phyloP scores from a whole-genome alignment of 2,113 vertebrate genomes.

The Scophthalmus maximus region DNA sequence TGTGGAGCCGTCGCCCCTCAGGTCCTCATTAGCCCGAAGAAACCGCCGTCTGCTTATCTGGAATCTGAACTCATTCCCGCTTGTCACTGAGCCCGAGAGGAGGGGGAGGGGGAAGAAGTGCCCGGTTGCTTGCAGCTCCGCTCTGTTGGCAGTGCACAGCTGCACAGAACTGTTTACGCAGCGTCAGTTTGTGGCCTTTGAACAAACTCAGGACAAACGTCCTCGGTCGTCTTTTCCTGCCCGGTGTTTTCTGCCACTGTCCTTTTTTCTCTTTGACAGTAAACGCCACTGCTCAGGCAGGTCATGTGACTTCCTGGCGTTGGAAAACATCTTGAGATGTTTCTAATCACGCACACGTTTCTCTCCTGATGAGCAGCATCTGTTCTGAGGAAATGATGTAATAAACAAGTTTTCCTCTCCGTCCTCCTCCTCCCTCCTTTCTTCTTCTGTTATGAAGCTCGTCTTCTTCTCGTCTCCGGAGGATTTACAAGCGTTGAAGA shows the following conservation, averaged over 20 bases:
- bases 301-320: neutral
- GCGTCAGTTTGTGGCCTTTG: too few relatives aligned
- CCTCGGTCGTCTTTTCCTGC: neutral
- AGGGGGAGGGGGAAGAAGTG: too few relatives aligned
- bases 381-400: slow-evolving; percentile 16
- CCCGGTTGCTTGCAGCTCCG: neutral
- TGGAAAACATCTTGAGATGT: too few relatives aligned
- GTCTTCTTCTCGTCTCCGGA: neutral
- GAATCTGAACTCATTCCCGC: slow-evolving; percentile 57
- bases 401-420: neutral
- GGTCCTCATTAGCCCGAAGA: slow-evolving; percentile 66
- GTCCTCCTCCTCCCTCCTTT: neutral
- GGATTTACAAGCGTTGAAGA: neutral
- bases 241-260: neutral
- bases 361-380: slow-evolving; percentile 7
- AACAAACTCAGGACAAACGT: neutral
- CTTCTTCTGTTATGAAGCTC: neutral
- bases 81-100: slow-evolving; percentile 26
- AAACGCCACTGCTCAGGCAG: neutral
- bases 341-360: slow-evolving; percentile 41
- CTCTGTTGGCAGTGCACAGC: slow-evolving; percentile 22
- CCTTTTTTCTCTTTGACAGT: neutral
- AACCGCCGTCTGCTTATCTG: slow-evolving; percentile 49
- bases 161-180: neutral
- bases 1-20: slow-evolving; percentile 26